Evolutionary conservation across 2,113 vertebrate genomes (phyloP).

Genomic region (Syrmaticus mikado): DNA sequence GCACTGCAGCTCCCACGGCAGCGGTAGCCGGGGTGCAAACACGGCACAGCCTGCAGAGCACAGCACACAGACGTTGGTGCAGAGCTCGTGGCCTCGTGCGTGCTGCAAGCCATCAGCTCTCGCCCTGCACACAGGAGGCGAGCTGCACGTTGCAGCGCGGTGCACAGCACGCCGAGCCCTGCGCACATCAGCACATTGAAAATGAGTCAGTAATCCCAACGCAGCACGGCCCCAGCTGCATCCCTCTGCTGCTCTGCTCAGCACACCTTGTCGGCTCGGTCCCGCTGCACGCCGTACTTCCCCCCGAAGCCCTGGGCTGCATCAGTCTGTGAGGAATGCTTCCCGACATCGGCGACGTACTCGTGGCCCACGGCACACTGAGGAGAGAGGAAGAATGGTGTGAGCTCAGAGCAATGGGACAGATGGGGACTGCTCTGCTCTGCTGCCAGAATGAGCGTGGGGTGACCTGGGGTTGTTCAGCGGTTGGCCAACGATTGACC

Average conservation of each 20-base stretch:
- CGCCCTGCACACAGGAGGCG: not conserved
- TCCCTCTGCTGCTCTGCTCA: not conserved
- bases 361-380: constrained; percentile 91
- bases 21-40: not conserved
- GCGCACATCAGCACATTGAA: not conserved
- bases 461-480: too few relatives aligned
- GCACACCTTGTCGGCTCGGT: constrained; percentile 90
- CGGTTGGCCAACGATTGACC: too few relatives aligned
- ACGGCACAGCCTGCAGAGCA: not conserved
- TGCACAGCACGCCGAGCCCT: not conserved
- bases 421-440: not conserved
- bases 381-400: not conserved
- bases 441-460: rapidly evolving
- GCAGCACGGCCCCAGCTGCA: rapidly evolving
- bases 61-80: rapidly evolving
- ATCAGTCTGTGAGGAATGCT: constrained; percentile 95
- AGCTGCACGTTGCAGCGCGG: rapidly evolving
- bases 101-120: not conserved
- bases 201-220: not conserved
- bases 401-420: not conserved
- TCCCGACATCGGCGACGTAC: constrained; percentile 85
- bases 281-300: constrained; percentile 92
- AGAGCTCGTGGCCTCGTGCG: not conserved
- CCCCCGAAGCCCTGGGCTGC: constrained; percentile 92
- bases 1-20: not conserved